Base-by-base conservation (phyloP, 2,797 vertebrate species). In the Clamator glandarius region DNA sequence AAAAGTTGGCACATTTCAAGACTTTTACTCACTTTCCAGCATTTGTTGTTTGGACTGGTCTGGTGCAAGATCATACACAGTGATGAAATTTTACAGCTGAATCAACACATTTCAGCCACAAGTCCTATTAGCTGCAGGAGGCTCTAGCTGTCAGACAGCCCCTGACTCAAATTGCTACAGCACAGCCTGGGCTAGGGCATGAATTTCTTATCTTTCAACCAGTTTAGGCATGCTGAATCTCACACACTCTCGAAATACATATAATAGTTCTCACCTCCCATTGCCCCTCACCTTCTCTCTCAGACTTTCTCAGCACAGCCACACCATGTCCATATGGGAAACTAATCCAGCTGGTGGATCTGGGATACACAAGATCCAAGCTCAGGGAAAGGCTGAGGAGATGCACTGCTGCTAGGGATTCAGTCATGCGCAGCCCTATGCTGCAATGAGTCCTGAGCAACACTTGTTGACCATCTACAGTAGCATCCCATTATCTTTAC, bases 61-160 rank as follows among this genome's bases (percentile, higher is more conserved):
- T 69, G 75, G 68, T 92, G 41, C 57, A 80, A 87, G 68, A 83
- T 92, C 61, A 29, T 85, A 48, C 0, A 3, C 62, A 85, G 85
- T 54, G 79, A 74, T 83, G 79, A 74, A 88, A 93, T 92, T 90
- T 93, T 90, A 73, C 67, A 84, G 84, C 36, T 88, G 89, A 95
- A 91, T 86, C 61, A 70, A 67, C 50, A 5, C 64, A 61, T 90
- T 92, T 87, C 80, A 87, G n/a, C 81, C 46, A n/a, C 46, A 67
- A 82, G 63, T 84, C 42, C 33, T 63, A 74, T 84, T 88, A 91
- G 61, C 64, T 91, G 46, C 68, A 36, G 83, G 59, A 91, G 25
- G n/a, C 68, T 82, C 21, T 76, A 35, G 9, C 77, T 94, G 74
- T 77, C 74, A 84, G 75, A 29, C 54, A 20, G 59, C 46, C 50